A percentile compares a stretch with the other conserved stretches of the same genome.
Evolutionary conservation across 2,797 vertebrate genomes (phyloP).

Genomic region (Zonotrichia albicollis): DNA sequence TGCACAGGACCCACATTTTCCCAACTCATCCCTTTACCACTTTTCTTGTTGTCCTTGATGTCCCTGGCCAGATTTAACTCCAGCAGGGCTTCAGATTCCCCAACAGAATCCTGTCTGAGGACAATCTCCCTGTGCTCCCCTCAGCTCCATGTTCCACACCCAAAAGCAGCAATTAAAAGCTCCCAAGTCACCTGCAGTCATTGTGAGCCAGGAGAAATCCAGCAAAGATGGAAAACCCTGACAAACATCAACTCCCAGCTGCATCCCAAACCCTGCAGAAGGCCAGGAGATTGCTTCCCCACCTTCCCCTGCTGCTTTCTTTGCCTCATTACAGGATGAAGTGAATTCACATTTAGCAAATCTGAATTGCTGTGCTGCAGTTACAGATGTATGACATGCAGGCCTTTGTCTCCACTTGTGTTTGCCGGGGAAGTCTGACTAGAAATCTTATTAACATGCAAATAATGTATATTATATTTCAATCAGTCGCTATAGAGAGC

Average conservation of each 20-base stretch:
- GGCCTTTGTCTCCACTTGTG: neutral
- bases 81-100: neutral
- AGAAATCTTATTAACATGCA: slow-evolving; percentile 24
- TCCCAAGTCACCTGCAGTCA: neutral
- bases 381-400: neutral
- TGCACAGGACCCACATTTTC: rapidly evolving
- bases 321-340: neutral
- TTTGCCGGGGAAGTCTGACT: neutral
- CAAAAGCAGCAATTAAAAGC: neutral
- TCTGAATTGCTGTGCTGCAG: neutral
- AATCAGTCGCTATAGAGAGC: neutral
- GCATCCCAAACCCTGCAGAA: neutral
- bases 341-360: neutral
- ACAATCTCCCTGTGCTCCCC: too few species aligned
- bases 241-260: neutral
- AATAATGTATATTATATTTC: slow-evolving; percentile 24
- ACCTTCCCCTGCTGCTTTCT: neutral
- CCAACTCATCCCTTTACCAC: neutral
- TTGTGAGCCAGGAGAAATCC: neutral
- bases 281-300: neutral
- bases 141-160: rapidly evolving
- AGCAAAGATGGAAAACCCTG: neutral
- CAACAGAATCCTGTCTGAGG: neutral
- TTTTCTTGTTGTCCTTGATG: neutral
- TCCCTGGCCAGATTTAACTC: neutral